phyloP scores from a whole-genome alignment of 1,140 invertebrate species.

The Leptinotarsa undecemlineata region DNA sequence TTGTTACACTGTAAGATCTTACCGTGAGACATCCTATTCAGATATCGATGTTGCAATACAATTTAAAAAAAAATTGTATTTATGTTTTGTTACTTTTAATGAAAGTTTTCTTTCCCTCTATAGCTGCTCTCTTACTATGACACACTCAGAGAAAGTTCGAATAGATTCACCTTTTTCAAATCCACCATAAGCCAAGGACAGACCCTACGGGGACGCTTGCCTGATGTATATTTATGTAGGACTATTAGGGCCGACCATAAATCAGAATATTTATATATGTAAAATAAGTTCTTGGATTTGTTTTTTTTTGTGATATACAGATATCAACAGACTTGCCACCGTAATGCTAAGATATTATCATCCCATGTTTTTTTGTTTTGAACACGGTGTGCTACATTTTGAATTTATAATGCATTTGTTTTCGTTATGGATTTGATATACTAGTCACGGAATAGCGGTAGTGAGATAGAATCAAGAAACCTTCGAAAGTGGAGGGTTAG shows the following conservation, averaged over 20 bases:
- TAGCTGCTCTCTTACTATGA: no score
- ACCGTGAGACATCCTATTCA: no score
- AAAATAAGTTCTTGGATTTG: not conserved
- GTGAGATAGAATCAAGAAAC: no score
- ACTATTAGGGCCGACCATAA: not conserved
- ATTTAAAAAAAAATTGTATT: no score
- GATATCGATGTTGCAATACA: no score
- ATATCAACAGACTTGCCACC: not conserved
- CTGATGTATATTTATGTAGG: slow-evolving; percentile 1
- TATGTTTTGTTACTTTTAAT: no score
- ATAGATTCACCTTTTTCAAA: not conserved
- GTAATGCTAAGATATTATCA: slow-evolving; percentile 1
- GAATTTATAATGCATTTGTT: slow-evolving; percentile 8
- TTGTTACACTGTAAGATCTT: no score
- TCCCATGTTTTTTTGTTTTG: not conserved
- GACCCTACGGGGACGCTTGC: not conserved
- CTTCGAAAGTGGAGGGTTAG: no score
- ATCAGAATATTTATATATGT: slow-evolving; percentile 4
- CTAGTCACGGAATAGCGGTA: not conserved
- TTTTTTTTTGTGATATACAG: slow-evolving; percentile 6
- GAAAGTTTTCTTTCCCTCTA: no score
- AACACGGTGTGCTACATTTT: not conserved
- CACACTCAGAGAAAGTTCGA: not conserved
- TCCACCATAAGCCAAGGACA: not conserved
- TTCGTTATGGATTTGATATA: not conserved